phyloP scores from a whole-genome alignment of 2,888 invertebrate species.

The Nomada lathburiana region DNA sequence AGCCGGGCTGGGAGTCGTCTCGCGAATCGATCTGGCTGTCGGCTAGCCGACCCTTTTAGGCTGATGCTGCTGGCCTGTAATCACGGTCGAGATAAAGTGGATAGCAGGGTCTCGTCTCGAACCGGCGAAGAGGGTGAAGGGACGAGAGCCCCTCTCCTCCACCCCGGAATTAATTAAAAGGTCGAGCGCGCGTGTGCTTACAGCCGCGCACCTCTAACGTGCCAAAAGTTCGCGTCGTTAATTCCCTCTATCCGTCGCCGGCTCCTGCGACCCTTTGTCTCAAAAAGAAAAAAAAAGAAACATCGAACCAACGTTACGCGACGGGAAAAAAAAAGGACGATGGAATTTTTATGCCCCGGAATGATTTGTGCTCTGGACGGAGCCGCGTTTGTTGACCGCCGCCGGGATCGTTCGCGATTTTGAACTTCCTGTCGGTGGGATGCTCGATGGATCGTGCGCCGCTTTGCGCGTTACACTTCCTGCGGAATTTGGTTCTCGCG shows the following conservation, averaged over 20 bases:
- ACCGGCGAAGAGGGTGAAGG: conserved; percentile 29
- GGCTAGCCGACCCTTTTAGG: conserved; percentile 68
- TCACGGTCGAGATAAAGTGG: conserved; percentile 68
- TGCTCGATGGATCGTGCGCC: too few relatives aligned
- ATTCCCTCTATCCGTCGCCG: conserved; percentile 44
- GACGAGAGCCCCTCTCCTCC: conserved; percentile 18
- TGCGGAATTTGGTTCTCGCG: too few relatives aligned
- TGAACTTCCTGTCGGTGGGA: too few relatives aligned
- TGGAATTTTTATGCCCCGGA: conserved; percentile 19
- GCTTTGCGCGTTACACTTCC: too few relatives aligned
- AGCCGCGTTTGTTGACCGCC: too few relatives aligned
- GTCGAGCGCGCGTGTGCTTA: conserved; percentile 40
- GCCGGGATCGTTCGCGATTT: too few relatives aligned
- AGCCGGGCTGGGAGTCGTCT: conserved; percentile 32
- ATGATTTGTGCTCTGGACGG: not conserved
- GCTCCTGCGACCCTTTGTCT: conserved; percentile 10
- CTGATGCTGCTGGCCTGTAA: conserved; percentile 67
- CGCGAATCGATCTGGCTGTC: conserved; percentile 67
- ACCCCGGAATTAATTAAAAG: conserved; percentile 69
- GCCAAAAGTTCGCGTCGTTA: conserved; percentile 67
- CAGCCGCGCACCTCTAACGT: conserved; percentile 22
- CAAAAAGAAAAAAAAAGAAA: conserved; percentile 34
- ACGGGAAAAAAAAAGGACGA: conserved; percentile 8
- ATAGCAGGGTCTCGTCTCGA: conserved; percentile 61
- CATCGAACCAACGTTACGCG: conserved; percentile 11